Conservation (phyloP, 2,888 invertebrate species). For the Melipona beecheii region DNA sequence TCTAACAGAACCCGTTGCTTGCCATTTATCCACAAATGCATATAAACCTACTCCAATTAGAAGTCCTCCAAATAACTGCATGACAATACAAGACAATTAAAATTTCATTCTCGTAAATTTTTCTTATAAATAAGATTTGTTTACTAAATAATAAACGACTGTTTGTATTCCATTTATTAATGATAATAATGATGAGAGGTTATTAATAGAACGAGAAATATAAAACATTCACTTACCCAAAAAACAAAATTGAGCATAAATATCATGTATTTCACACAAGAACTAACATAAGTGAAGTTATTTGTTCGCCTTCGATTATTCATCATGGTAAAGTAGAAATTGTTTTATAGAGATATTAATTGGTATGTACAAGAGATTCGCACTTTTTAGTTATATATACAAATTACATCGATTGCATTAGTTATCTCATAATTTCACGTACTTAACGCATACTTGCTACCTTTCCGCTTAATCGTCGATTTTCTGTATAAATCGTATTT, state of each 20-base stretch:
- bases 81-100: conserved; percentile 66
- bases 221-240: conserved; percentile 89
- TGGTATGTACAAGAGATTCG: conserved; percentile 35
- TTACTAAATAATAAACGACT: not conserved
- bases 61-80: conserved; percentile 94
- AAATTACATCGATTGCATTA: conserved; percentile 36
- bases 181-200: not conserved
- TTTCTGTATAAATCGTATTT: conserved; percentile 18
- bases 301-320: conserved; percentile 87
- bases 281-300: conserved; percentile 93
- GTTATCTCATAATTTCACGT: conserved; percentile 46
- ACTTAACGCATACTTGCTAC: conserved; percentile 37
- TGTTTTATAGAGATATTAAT: conserved; percentile 35
- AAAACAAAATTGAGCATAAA: conserved; percentile 95
- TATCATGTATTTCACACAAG: conserved; percentile 95
- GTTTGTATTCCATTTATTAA: not conserved
- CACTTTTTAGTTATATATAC: conserved; percentile 37
- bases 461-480: conserved; percentile 22
- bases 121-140: not conserved
- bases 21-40: conserved; percentile 97
- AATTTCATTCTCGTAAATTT: conserved; percentile 1
- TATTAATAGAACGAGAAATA: not conserved
- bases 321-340: conserved; percentile 68
- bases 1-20: conserved; percentile 92
- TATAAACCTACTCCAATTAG: conserved; percentile 95